phyloP scores from a whole-genome alignment of 2,888 invertebrate species.

The Copidosoma aretas region DNA sequence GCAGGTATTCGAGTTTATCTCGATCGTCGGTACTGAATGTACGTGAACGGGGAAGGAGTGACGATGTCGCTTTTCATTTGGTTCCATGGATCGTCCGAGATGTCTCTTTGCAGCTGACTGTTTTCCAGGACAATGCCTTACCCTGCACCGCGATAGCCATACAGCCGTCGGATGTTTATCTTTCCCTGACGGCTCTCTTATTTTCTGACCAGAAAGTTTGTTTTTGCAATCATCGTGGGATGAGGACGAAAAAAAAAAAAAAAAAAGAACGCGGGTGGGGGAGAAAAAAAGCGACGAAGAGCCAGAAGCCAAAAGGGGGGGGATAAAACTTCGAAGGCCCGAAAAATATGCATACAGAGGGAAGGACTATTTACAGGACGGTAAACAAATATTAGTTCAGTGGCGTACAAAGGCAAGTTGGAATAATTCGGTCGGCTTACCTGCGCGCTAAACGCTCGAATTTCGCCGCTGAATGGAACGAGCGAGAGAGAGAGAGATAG shows the following conservation, averaged over 20 bases:
- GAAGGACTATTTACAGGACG: too few species aligned
- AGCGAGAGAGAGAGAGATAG: background rate
- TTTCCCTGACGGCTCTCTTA: too few species aligned
- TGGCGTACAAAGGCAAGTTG: background rate
- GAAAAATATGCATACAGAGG: too few species aligned
- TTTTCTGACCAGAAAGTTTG: background rate
- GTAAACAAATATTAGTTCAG: background rate
- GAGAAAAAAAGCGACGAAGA: too few species aligned
- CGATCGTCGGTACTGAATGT: conserved; percentile 14
- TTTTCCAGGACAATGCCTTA: background rate
- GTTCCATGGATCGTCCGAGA: conserved; percentile 5
- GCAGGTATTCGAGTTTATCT: conserved; percentile 24
- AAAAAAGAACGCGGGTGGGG: too few species aligned
- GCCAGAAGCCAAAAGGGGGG: too few species aligned
- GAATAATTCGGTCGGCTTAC: background rate
- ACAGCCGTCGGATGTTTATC: too few species aligned
- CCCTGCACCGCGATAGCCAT: background rate
- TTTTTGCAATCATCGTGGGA: too few species aligned
- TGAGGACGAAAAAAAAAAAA: too few species aligned
- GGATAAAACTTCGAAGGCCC: too few species aligned
- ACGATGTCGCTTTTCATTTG: conserved; percentile 6
- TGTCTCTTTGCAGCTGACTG: conserved; percentile 3
- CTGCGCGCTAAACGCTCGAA: background rate
- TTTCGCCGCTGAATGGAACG: background rate
- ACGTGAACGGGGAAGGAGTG: conserved; percentile 1